phyloP scores from a whole-genome alignment of 2,888 invertebrate species.

The Monopis laevigella region DNA sequence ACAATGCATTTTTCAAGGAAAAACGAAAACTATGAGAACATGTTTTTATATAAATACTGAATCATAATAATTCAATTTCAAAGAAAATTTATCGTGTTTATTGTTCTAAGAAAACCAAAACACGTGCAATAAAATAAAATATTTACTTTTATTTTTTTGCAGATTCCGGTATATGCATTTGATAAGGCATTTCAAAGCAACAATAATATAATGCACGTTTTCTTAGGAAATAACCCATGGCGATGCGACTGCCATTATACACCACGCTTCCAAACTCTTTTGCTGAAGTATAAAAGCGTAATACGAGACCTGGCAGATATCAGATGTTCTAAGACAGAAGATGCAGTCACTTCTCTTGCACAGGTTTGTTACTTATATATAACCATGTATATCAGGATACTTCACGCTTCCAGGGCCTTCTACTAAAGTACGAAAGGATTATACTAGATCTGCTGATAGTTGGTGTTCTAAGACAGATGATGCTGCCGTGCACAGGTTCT shows the following conservation, averaged over 20 bases:
- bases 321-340: conserved; percentile 71
- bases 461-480: conserved; percentile 72
- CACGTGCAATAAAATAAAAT: too few species aligned
- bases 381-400: conserved; percentile 84
- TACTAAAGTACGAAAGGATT: conserved; percentile 74
- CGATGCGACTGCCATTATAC: conserved; percentile 83
- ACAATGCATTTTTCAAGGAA: too few species aligned
- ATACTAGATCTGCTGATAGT: conserved; percentile 76
- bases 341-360: conserved; percentile 69
- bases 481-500: too few species aligned
- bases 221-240: conserved; percentile 83
- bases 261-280: conserved; percentile 76
- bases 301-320: conserved; percentile 77
- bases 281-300: conserved; percentile 74
- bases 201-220: conserved; percentile 73
- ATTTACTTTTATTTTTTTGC: too few species aligned
- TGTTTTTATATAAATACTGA: too few species aligned
- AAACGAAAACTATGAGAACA: too few species aligned
- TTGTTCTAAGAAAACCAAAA: too few species aligned
- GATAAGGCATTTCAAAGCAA: conserved; percentile 82
- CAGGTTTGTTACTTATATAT: conserved; percentile 55
- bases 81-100: too few species aligned
- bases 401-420: conserved; percentile 76
- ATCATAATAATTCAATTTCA: too few species aligned
- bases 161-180: conserved; percentile 83